A percentile compares a stretch with the other conserved stretches of the same genome.
Evolutionary conservation across 2,113 vertebrate genomes (phyloP).

Genomic region (Chinchilla lanigera): DNA sequence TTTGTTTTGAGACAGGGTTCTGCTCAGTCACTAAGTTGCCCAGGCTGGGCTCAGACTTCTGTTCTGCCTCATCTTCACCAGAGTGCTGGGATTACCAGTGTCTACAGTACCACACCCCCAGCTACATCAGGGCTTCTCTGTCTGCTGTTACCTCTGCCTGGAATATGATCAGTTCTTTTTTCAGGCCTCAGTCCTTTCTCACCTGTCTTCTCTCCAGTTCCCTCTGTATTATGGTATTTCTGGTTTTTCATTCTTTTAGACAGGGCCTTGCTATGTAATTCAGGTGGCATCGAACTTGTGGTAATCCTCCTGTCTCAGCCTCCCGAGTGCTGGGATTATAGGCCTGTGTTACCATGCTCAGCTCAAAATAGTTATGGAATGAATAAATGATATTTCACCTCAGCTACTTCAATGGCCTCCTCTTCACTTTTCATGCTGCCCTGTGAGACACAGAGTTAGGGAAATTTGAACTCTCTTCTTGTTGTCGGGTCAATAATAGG

Average conservation of each 20-base stretch:
- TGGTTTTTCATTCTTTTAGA: not conserved
- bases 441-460: not conserved
- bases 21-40: not conserved
- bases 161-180: not conserved
- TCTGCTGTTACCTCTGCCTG: not conserved
- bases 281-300: not conserved
- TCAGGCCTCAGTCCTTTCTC: not conserved
- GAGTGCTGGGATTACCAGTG: not conserved
- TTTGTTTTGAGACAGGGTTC: not conserved
- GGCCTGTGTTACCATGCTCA: not conserved
- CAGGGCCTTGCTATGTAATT: not conserved
- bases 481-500: not conserved
- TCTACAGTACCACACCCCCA: not conserved
- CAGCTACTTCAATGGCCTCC: not conserved
- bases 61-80: not conserved
- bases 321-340: not conserved
- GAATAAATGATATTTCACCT: constrained; percentile 1
- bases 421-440: not conserved
- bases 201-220: not conserved
- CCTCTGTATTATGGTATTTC: not conserved
- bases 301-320: not conserved
- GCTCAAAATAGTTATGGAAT: constrained; percentile 25
- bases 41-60: not conserved
- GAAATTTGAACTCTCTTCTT: constrained; percentile 15
- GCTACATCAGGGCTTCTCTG: not conserved